A percentile compares a stretch with the other conserved stretches of the same genome.
phyloP scores from a whole-genome alignment of 2,888 invertebrate species.

The Lamellibrachia columna region DNA sequence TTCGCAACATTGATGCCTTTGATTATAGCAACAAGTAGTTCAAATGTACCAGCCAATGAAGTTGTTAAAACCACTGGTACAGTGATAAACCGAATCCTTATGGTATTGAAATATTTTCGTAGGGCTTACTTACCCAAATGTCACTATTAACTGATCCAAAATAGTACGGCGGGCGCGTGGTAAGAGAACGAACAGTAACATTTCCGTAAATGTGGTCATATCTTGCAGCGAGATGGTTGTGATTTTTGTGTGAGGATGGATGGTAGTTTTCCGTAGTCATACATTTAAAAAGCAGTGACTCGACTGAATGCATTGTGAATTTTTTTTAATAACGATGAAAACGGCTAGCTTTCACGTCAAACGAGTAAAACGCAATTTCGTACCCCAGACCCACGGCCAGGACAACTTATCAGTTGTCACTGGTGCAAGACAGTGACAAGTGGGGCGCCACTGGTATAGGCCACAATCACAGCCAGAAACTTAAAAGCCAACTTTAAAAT shows the following conservation, averaged over 20 bases:
- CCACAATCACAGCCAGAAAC: no score
- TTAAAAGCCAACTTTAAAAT: no score
- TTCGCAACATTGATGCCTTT: background rate
- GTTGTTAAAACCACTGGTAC: background rate
- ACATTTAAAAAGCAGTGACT: background rate
- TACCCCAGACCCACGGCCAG: no score
- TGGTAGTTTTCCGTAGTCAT: background rate
- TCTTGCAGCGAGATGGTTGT: background rate
- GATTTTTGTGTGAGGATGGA: background rate
- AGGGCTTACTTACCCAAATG: background rate
- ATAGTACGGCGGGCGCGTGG: background rate
- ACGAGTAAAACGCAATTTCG: no score
- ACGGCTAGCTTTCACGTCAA: no score
- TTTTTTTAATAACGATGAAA: no score
- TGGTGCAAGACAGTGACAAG: no score
- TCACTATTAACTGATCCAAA: background rate
- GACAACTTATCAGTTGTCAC: no score
- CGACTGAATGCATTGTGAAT: no score
- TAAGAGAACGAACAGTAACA: background rate
- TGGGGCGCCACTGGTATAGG: no score
- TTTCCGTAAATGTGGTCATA: slow-evolving; percentile 7
- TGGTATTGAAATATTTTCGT: background rate
- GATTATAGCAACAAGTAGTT: background rate
- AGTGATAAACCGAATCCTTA: background rate
- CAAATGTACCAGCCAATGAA: background rate